A percentile compares a stretch with the other conserved stretches of the same genome.
These are phyloP conservation scores for Stegana nigrithorax DNA, from an alignment of 2,888 invertebrate species.

Conservation along the genomic window DNA sequence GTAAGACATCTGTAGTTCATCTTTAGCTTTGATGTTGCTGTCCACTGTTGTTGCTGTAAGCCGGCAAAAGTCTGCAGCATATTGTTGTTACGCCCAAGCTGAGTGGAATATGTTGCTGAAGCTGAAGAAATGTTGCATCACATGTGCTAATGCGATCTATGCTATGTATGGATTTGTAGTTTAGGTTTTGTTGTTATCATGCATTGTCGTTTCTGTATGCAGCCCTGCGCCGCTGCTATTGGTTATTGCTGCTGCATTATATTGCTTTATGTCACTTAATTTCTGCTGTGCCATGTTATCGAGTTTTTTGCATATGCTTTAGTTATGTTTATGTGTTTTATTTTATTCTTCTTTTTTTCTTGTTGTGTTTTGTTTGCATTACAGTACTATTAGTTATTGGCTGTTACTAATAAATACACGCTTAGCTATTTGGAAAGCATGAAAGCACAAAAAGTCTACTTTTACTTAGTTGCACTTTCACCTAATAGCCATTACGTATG, in stretches of 20 bases:
- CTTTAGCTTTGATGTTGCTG: no score
- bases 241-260: conserved; percentile 7
- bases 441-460: conserved; percentile 14
- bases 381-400: neutral
- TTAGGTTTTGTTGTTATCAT: conserved; percentile 12
- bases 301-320: no score
- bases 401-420: neutral
- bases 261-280: conserved; percentile 14
- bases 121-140: neutral
- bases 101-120: conserved; percentile 44
- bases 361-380: conserved; percentile 16
- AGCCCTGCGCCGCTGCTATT: neutral
- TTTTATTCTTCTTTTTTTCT: no score
- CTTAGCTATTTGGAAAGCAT: neutral
- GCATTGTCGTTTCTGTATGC: conserved; percentile 9
- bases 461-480: conserved; percentile 10
- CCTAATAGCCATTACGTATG: neutral
- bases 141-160: no score
- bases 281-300: no score
- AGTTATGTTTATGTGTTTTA: no score
- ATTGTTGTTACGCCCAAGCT: conserved; percentile 31
- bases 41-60: no score
- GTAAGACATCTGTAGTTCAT: no score
- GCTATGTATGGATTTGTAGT: no score
- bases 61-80: no score